phyloP scores from a whole-genome alignment of 2,888 invertebrate genomes.

The Coenonympha glycerion region DNA sequence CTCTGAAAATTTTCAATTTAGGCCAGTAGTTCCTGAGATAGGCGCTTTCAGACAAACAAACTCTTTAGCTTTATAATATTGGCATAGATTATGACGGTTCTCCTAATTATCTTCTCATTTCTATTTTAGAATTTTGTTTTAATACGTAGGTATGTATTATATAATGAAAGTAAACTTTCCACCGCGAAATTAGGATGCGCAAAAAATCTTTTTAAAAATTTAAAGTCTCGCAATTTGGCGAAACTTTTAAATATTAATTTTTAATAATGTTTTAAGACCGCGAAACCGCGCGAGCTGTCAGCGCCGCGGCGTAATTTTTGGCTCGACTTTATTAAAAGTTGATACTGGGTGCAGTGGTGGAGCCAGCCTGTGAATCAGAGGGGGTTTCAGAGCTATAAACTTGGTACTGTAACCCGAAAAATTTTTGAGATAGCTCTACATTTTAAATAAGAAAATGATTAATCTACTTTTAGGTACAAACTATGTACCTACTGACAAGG shows the following conservation, averaged over 20 bases:
- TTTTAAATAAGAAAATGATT: too few species aligned
- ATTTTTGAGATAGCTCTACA: too few species aligned
- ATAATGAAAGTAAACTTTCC: background rate
- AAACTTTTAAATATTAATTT: slow-evolving; percentile 29
- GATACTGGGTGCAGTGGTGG: slow-evolving; percentile 29
- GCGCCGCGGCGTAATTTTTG: slow-evolving; percentile 36
- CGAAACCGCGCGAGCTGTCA: slow-evolving; percentile 25
- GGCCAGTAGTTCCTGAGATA: too few species aligned
- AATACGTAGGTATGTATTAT: background rate
- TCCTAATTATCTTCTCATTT: too few species aligned
- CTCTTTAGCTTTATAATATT: too few species aligned
- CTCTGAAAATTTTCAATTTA: too few species aligned
- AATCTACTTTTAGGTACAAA: too few species aligned
- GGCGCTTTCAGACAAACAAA: too few species aligned
- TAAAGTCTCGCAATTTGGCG: slow-evolving; percentile 21
- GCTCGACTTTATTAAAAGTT: slow-evolving; percentile 62
- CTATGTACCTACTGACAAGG: too few species aligned
- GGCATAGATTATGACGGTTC: too few species aligned
- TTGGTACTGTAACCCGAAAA: too few species aligned
- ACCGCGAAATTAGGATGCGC: background rate
- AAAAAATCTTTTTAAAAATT: slow-evolving; percentile 21
- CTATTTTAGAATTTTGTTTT: too few species aligned
- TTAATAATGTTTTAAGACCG: slow-evolving; percentile 28
- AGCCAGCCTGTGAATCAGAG: background rate
- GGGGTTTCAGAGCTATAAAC: background rate